Evolutionary conservation across 2,888 invertebrate species (phyloP).

Genomic region (Metacarcinus magister): DNA sequence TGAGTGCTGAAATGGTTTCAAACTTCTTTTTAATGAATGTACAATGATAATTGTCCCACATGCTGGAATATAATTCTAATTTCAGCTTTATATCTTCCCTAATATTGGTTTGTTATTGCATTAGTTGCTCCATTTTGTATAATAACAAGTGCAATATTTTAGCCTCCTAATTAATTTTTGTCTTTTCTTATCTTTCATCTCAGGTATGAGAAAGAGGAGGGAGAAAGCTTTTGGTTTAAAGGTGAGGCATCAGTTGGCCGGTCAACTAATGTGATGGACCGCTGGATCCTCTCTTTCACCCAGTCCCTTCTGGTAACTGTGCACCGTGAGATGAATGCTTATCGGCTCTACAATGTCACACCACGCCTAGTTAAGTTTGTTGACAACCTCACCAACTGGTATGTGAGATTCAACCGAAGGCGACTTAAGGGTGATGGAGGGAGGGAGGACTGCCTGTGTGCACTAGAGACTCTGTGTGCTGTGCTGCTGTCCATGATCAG

Average conservation of each 20-base stretch:
- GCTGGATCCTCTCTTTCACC: slow-evolving; percentile 98
- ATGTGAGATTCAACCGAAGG: slow-evolving; percentile 97
- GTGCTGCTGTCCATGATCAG: slow-evolving; percentile 94
- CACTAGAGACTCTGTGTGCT: slow-evolving; percentile 94
- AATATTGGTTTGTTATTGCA: neutral
- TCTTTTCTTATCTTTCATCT: neutral
- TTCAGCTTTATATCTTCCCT: neutral
- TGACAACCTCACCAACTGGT: slow-evolving; percentile 99
- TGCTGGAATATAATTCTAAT: too few relatives aligned
- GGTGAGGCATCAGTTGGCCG: slow-evolving; percentile 83
- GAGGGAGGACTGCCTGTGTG: slow-evolving; percentile 91
- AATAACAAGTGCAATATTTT: neutral
- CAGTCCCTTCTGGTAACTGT: slow-evolving; percentile 96
- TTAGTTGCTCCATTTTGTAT: neutral
- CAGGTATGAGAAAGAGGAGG: slow-evolving; percentile 88
- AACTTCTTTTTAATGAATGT: too few relatives aligned
- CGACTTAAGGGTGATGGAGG: slow-evolving; percentile 97
- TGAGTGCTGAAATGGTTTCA: too few relatives aligned
- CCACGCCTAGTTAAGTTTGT: slow-evolving; percentile 97
- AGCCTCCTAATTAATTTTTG: neutral
- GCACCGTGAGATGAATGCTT: slow-evolving; percentile 96
- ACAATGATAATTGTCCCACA: too few relatives aligned
- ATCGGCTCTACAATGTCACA: slow-evolving; percentile 97
- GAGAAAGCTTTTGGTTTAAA: slow-evolving; percentile 85
- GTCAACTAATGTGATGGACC: slow-evolving; percentile 94